A percentile compares a stretch with the other conserved stretches of the same genome.
Conservation (phyloP, 1,140 invertebrate genomes). For the Neuroterus valhalla region DNA sequence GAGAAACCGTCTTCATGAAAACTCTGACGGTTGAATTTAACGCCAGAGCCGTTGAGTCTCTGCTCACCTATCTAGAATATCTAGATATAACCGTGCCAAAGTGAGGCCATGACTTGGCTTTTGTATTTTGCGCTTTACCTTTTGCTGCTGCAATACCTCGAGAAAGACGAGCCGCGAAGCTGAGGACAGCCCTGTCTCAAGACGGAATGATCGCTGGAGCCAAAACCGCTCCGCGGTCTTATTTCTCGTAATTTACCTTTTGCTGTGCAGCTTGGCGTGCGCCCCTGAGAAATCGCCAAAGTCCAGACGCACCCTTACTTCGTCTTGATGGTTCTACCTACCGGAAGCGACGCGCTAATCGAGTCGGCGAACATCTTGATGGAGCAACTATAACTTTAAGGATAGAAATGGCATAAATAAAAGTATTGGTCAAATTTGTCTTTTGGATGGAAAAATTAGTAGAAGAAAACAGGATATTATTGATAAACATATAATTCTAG, state of each 20-base stretch:
- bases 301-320: slow-evolving; percentile 31
- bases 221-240: not conserved
- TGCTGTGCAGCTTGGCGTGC: slow-evolving; percentile 38
- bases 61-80: slow-evolving; percentile 43
- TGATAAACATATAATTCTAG: no score
- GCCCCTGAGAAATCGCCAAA: slow-evolving; percentile 52
- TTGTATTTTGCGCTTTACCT: slow-evolving; percentile 54
- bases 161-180: slow-evolving; percentile 46
- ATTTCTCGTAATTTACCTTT: slow-evolving; percentile 25
- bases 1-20: slow-evolving; percentile 40
- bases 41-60: slow-evolving; percentile 56
- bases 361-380: no score
- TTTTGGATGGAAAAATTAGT: no score
- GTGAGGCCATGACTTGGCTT: slow-evolving; percentile 44
- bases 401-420: no score
- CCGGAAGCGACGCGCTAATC: no score
- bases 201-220: slow-evolving; percentile 5
- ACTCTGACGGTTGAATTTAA: slow-evolving; percentile 64
- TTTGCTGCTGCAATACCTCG: slow-evolving; percentile 44
- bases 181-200: slow-evolving; percentile 25
- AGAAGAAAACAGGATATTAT: no score
- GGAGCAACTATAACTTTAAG: no score
- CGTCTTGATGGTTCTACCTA: not conserved
- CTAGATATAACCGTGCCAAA: slow-evolving; percentile 24
- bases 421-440: no score